Conservation (phyloP, 2,888 invertebrate genomes). For the Dastarcus helophoroides region DNA sequence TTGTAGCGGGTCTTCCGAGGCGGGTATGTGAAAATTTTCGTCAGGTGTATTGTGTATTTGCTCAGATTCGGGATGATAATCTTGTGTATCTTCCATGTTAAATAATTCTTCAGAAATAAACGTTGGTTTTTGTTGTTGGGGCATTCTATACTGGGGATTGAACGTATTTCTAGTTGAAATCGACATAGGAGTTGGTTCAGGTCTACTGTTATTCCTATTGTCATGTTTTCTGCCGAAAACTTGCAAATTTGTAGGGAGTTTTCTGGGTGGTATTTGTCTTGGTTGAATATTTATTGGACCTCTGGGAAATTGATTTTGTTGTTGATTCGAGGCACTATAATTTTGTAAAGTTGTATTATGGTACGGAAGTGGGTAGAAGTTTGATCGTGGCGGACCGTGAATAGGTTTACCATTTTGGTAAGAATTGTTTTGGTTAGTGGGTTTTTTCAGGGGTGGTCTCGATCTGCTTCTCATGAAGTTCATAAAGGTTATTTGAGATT, state of each 20-base stretch:
- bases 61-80: background rate
- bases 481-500: conserved; percentile 13
- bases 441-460: no score
- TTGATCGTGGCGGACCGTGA: no score
- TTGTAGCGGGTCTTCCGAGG: conserved; percentile 6
- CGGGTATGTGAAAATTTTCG: conserved; percentile 11
- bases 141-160: background rate
- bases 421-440: no score
- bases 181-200: conserved; percentile 10
- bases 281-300: no score
- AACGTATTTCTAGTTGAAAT: conserved; percentile 5
- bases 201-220: conserved; percentile 1
- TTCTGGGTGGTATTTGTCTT: no score
- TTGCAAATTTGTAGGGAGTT: no score
- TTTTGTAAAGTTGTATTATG: no score
- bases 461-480: conserved; percentile 6
- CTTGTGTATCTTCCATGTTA: conserved; percentile 6
- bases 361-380: no score
- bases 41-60: background rate
- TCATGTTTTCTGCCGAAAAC: no score
- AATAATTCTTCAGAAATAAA: conserved; percentile 7
- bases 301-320: no score
- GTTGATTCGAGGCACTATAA: no score
- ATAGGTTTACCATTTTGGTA: no score
- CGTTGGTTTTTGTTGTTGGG: conserved; percentile 1